Conservation (phyloP, 2,888 invertebrate species). For the Notodonta dromedarius region DNA sequence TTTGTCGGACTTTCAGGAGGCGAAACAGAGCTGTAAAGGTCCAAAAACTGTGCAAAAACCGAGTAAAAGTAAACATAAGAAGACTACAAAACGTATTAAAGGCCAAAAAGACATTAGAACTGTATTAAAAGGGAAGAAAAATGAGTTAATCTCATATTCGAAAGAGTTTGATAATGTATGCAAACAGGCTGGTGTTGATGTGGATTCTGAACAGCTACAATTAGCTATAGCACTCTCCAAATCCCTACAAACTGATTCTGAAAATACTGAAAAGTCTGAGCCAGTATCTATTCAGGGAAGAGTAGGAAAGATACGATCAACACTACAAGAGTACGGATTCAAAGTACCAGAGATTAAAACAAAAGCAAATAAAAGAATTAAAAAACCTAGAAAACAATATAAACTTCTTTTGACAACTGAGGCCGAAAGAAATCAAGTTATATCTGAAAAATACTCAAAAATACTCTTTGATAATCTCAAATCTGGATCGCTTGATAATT, state of each 20-base stretch:
- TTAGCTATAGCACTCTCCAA: conserved; percentile 87
- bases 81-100: conserved; percentile 49
- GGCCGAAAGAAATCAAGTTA: conserved; percentile 60
- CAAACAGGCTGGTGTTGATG: conserved; percentile 73
- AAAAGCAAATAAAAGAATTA: conserved; percentile 41
- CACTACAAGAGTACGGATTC: conserved; percentile 86
- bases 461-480: conserved; percentile 56
- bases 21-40: conserved; percentile 54
- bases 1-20: conserved; percentile 67
- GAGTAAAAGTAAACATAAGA: conserved; percentile 45
- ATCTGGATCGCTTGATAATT: conserved; percentile 16
- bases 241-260: conserved; percentile 66
- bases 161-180: conserved; percentile 74
- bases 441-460: conserved; percentile 64
- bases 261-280: conserved; percentile 25
- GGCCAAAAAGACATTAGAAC: conserved; percentile 73
- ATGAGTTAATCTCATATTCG: conserved; percentile 67
- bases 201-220: conserved; percentile 87
- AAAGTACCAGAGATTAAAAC: conserved; percentile 66
- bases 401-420: conserved; percentile 58
- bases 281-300: conserved; percentile 55
- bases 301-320: conserved; percentile 71
- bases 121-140: conserved; percentile 62
- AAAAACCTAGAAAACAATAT: conserved; percentile 53
- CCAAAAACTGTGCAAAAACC: conserved; percentile 51